Evolutionary conservation across 2,888 invertebrate species (phyloP).

Genomic region (Galerucella pusilla): DNA sequence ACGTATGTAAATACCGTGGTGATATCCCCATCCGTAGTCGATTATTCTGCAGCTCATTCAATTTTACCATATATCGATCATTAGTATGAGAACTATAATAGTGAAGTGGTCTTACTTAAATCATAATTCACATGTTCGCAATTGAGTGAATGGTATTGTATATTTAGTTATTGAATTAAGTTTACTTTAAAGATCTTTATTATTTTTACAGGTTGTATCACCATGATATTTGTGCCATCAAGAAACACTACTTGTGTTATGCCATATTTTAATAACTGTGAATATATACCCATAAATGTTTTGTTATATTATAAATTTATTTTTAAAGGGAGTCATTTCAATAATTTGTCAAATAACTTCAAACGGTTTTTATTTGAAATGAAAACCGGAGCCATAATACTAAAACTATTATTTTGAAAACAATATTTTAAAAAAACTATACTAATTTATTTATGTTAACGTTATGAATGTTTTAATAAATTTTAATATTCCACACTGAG

Average conservation of each 20-base stretch:
- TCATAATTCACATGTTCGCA: no score
- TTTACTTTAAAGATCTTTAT: neutral
- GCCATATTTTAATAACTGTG: conserved; percentile 4
- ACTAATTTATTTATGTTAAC: neutral
- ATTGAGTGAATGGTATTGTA: no score
- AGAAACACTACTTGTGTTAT: neutral
- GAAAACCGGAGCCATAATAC: neutral
- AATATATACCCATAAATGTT: neutral
- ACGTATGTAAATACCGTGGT: no score
- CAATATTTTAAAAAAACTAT: neutral
- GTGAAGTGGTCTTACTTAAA: no score
- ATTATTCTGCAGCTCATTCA: no score
- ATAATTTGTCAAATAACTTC: neutral
- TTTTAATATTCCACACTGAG: neutral
- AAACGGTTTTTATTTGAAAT: neutral
- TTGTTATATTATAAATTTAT: conserved; percentile 4
- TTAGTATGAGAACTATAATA: no score
- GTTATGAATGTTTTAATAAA: neutral
- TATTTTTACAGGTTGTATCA: conserved; percentile 45
- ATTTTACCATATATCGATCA: no score
- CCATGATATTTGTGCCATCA: conserved; percentile 29
- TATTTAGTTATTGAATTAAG: no score
- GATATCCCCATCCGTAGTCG: no score
- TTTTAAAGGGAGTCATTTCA: neutral
- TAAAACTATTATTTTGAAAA: neutral